These are phyloP conservation scores for Lerista edwardsae DNA, from an alignment of 2,797 vertebrate species.

Conservation along the genomic window DNA sequence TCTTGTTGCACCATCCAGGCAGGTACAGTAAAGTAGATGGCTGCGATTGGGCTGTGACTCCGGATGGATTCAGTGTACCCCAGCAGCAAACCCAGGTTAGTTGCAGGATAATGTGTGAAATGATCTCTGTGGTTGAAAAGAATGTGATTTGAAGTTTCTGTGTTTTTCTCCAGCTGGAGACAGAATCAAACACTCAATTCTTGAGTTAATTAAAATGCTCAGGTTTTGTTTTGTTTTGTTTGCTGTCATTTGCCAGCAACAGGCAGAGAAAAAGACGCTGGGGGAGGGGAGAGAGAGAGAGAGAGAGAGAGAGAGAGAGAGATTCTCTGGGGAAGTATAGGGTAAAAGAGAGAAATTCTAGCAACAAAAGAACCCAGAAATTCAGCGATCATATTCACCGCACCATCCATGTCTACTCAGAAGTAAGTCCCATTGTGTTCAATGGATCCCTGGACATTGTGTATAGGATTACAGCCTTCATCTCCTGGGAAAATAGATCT, in stretches of 20 bases:
- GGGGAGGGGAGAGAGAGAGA: neutral
- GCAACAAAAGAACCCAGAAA: neutral
- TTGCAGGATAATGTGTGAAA: neutral
- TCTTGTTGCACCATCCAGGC: neutral
- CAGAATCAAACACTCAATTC: neutral
- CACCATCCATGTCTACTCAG: too few species aligned
- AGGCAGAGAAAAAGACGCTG: too few species aligned
- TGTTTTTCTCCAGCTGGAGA: neutral
- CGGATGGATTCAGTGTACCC: fast-evolving
- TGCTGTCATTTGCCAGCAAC: neutral
- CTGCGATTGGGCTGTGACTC: too few species aligned
- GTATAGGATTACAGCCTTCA: too few species aligned
- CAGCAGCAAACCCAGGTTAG: neutral
- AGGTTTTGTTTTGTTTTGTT: neutral
- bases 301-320: neutral
- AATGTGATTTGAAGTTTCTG: neutral
- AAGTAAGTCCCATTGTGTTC: too few species aligned
- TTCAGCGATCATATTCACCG: neutral
- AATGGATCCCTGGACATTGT: too few species aligned
- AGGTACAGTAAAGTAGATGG: neutral
- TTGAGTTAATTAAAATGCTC: neutral
- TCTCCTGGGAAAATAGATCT: neutral
- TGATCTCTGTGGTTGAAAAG: neutral
- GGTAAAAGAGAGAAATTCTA: neutral
- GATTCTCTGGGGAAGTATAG: neutral